Base-by-base conservation (phyloP, 2,113 vertebrate genomes). In the Cololabis saira region DNA sequence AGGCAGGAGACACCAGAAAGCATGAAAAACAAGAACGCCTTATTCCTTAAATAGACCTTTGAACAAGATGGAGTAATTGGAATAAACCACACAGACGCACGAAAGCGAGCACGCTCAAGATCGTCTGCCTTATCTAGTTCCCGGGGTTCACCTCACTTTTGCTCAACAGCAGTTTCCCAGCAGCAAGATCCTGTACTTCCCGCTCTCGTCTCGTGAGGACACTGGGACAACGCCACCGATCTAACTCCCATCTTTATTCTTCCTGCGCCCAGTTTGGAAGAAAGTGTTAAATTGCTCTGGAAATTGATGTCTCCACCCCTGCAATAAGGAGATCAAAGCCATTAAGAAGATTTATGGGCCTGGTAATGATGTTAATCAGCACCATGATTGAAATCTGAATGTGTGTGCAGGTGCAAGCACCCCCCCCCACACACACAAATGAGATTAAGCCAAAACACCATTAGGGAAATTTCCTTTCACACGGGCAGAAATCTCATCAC, bases 261-360 rank as follows among this genome's bases (percentile, higher is more conserved):
- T 30, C 62, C 41, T 12, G 11, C 16, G 3, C 63, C 65, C 54
- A 37, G 54, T 76, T 74, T 67, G 57, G 62, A 56, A 84, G 87
- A 92, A 82, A 63, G 72, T 33, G 80, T 85, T 89, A 84, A 89
- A 90, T 90, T 80, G 85, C 79, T 86, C 90, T 41, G 78, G 89
- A 90, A 92, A 90, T 85, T 57, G 82, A 74, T 68, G 65, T 86
- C 87, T 87, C 86, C 86, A 87, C 87, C 90, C 85, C 82, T 65
- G 78, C 73, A 86, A 90, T 91, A 86, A 90, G 81, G 41, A 44
- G 80, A 88, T 87, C 83, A 64, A 50, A 82, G 76, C 72, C 85
- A 92, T 93, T 91, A 92, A 80, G 60, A 69, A 90, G 91, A 91
- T 91, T 90, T 91, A 93, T 91, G 89, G 68, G 68, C 79, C 84